Percentiles rank a stretch among this genome's conserved stretches.
Conservation (phyloP, 2,888 invertebrate species). For the Rhamphomyia laevipes region DNA sequence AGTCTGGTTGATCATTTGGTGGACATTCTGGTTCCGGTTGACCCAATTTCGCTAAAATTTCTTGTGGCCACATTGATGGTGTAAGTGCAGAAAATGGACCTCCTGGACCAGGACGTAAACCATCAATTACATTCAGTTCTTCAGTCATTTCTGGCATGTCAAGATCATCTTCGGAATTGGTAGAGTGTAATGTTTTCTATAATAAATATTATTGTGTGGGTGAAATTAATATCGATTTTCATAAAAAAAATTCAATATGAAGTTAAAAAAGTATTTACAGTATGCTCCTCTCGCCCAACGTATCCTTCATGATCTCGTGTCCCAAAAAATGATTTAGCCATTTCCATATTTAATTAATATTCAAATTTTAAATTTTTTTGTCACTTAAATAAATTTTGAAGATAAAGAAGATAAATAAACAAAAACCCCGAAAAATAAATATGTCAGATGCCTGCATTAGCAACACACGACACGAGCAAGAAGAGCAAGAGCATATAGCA, state of each 20-base stretch:
- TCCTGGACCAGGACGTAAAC: conserved; percentile 64
- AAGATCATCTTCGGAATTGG: conserved; percentile 66
- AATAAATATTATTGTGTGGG: conserved; percentile 14
- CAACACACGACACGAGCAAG: too few relatives aligned
- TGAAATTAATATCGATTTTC: not conserved
- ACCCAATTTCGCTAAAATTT: conserved; percentile 69
- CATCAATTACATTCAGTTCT: conserved; percentile 58
- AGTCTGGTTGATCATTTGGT: conserved; percentile 48
- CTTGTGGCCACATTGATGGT: conserved; percentile 95
- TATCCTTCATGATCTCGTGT: conserved; percentile 81
- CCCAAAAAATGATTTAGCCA: conserved; percentile 83
- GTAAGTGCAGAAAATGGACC: conserved; percentile 92
- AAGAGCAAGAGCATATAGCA: too few relatives aligned
- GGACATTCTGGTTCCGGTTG: conserved; percentile 60
- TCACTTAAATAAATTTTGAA: too few relatives aligned
- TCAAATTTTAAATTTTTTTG: too few relatives aligned
- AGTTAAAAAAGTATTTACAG: conserved; percentile 43
- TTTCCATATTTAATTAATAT: conserved; percentile 54
- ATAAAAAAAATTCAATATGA: not conserved
- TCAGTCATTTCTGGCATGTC: conserved; percentile 54
- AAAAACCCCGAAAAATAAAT: too few relatives aligned
- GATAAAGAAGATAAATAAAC: too few relatives aligned
- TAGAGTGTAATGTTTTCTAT: conserved; percentile 66
- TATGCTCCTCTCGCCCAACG: conserved; percentile 73
- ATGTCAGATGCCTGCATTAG: too few relatives aligned